Evolutionary conservation across 2,888 invertebrate genomes (phyloP), one percentile per base, ranked within the genome.

Genomic region (Scelioninae gen. 1): DNA sequence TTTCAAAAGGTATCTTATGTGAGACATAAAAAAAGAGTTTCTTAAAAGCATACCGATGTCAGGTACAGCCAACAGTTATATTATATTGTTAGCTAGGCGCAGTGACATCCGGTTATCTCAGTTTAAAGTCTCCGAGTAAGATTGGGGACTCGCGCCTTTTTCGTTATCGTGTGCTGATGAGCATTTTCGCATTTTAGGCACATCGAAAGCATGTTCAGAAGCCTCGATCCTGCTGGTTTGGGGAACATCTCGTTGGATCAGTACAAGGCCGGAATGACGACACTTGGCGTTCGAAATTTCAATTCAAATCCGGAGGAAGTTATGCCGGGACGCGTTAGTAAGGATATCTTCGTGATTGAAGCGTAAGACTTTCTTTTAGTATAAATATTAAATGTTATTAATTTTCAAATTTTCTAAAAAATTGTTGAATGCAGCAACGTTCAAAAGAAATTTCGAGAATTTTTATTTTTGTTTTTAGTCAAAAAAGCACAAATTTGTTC

Each of bases 131-230:
- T 53, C 38, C 49, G 32, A 43, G 49, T 65, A n/a, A n/a, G n/a
- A n/a, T n/a, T n/a, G n/a, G n/a, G 47, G 31, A 47, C 66, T 60
- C 60, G 58, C 75, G 53, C 53, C 45, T 13, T 65, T 58, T 55
- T 66, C 47, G 66, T 79, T 81, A 81, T 76, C 69, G 51, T 60
- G 7, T 23, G 23, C 58, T 75, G 58, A 79, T 66, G 79, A 79
- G 53, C 43, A 65, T 76, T 77, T 72, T 77, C 68, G 40, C 66
- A 72, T 77, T 82, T 68, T 68, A 90, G 90, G 63, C 90, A 90
- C 86, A 87, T 89, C 71, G 87, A 87, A 65, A 89, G 88, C 82
- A 84, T 90, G 77, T 90, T 87, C 82, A 87, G 84, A 60, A 88
- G 88, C 49, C 74, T 90, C 53, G 89, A 89, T 68, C 88, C 88